Conservation (phyloP, 2,113 vertebrate genomes). For the Myiozetetes cayanensis region DNA sequence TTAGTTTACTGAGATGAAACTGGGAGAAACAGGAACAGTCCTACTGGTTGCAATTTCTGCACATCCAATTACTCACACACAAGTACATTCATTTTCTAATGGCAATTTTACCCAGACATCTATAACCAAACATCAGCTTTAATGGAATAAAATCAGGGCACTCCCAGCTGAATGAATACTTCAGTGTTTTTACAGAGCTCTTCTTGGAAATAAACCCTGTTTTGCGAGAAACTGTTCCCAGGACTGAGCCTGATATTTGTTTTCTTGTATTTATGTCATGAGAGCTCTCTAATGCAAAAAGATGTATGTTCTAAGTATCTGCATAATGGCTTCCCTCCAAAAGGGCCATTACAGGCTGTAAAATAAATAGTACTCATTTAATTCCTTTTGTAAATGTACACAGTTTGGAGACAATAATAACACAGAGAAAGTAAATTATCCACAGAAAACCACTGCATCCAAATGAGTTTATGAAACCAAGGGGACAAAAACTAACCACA, state of each 20-base stretch:
- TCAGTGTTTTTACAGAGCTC: background rate
- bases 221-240: background rate
- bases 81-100: background rate
- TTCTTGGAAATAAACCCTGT: slow-evolving; percentile 29
- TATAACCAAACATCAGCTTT: background rate
- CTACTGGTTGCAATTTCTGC: background rate
- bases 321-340: slow-evolving; percentile 56
- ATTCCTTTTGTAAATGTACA: slow-evolving; percentile 61
- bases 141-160: background rate
- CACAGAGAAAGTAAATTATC: slow-evolving; percentile 54
- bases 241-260: slow-evolving; percentile 6
- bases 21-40: background rate
- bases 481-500: background rate
- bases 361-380: slow-evolving; percentile 60
- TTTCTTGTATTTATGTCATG: slow-evolving; percentile 43
- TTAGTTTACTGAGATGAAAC: background rate
- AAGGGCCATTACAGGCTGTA: slow-evolving; percentile 52
- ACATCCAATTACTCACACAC: background rate
- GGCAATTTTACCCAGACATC: background rate
- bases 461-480: slow-evolving; percentile 42
- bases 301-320: slow-evolving; percentile 45
- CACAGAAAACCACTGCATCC: slow-evolving; percentile 33
- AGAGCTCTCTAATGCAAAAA: slow-evolving; percentile 37
- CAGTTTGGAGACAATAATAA: slow-evolving; percentile 59
- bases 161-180: background rate